Evolutionary conservation across 2,797 vertebrate genomes (phyloP).

Genomic region (Sitta carolinensis): DNA sequence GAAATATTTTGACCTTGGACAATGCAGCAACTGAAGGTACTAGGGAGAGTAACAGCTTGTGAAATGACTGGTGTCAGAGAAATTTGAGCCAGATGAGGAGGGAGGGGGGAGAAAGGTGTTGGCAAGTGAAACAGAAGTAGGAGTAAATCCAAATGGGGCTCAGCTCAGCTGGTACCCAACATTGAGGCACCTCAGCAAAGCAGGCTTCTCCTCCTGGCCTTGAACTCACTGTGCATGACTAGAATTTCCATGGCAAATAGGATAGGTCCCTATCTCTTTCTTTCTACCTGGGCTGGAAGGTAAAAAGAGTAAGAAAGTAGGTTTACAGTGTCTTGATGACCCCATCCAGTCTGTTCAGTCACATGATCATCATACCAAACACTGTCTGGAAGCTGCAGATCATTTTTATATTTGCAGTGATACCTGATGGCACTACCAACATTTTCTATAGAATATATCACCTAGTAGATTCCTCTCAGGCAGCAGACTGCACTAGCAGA

Average conservation of each 20-base stretch:
- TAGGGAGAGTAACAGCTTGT: not conserved
- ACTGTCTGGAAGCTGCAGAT: not conserved
- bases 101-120: not conserved
- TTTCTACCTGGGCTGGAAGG: not conserved
- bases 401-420: not conserved
- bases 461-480: not conserved
- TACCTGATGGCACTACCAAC: not conserved
- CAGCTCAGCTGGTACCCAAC: not conserved
- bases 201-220: not conserved
- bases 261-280: not conserved
- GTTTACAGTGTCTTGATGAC: not conserved
- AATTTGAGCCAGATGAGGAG: not conserved
- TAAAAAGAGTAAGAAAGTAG: not conserved
- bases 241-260: not conserved
- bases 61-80: not conserved
- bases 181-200: not conserved
- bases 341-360: not conserved
- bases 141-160: not conserved
- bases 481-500: not conserved
- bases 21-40: not conserved
- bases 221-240: not conserved
- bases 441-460: accelerated
- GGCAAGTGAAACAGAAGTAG: not conserved
- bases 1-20: not conserved
- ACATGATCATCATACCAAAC: not conserved